Base-by-base conservation (phyloP, 2,888 invertebrate species). In the Nomada fabriciana region DNA sequence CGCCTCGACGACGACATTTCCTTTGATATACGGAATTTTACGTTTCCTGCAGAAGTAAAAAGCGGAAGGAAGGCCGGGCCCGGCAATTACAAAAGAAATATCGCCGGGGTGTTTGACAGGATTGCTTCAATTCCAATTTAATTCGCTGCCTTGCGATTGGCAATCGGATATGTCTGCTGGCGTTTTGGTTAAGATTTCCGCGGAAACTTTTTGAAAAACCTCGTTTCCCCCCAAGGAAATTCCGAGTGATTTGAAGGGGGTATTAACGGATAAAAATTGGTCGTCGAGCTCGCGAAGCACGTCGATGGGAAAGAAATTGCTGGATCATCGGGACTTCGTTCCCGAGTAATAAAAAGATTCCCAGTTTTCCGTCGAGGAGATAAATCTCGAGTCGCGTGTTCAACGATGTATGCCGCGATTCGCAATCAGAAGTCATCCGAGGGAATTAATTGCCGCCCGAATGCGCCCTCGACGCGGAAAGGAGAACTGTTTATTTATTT, bases 201-300 rank as follows among this genome's bases (percentile, higher is more conserved):
- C 25, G 25, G 25, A 25, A 25, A 25, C 25, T 25, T 25, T 25
- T 25, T 25, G 25, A 25, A 25, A 25, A 25, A 25, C 2, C 25
- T 25, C 25, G 25, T 25, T 25, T 25, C 25, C 25, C 25, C 25
- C 25, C 25, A 25, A 25, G 25, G 25, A 25, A 25, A 25, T 25
- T 25, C 25, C 2, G 25, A 25, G 25, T 25, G 47, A 29, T n/a
- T 43, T 5, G 57, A n/a, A 1, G 23, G 18, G 42, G 36, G 47
- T 63, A 64, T 71, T 76, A 71, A 42, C 59, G 73, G 74, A 43
- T 50, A 73, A 73, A 64, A 76, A 73, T 73, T 71, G 73, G 42
- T n/a, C 13, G 53, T 15, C 5, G 23, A 23, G 52, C 18, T 2
- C 13, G 20, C 42, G 23, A 15, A 11, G 10, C 53, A 50, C 36